Evolutionary conservation across 2,888 invertebrate species (phyloP).

Genomic region (Amiota communis): DNA sequence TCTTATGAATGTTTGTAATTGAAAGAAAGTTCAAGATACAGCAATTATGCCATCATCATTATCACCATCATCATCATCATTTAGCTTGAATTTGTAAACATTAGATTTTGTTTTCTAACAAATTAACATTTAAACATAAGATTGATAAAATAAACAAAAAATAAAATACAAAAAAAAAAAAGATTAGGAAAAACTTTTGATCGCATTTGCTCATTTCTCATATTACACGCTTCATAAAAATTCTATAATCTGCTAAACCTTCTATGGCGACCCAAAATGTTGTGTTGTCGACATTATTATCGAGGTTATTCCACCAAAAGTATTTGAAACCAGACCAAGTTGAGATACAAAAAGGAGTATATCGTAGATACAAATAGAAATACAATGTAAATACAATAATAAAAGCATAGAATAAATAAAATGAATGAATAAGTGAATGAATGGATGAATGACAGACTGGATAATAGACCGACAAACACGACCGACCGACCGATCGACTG

Average conservation of each 20-base stretch:
- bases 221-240: constrained; percentile 62
- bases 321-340: no score
- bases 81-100: no score
- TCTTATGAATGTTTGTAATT: no score
- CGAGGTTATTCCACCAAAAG: no score
- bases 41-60: no score
- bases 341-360: no score
- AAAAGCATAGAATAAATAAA: constrained; percentile 23
- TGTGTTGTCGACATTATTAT: no score
- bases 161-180: neutral
- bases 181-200: constrained; percentile 49
- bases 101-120: no score
- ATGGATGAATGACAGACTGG: neutral
- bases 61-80: no score
- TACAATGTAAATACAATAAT: constrained; percentile 17
- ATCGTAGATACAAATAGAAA: constrained; percentile 30
- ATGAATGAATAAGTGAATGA: constrained; percentile 26
- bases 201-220: constrained; percentile 58
- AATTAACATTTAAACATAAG: neutral
- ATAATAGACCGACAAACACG: neutral
- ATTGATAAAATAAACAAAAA: neutral
- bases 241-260: constrained; percentile 59
- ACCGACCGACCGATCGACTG: neutral
- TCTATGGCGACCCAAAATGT: constrained; percentile 34
- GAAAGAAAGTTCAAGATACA: no score